Conservation (phyloP, 2,797 vertebrate genomes). For the Lacerta viridis region DNA sequence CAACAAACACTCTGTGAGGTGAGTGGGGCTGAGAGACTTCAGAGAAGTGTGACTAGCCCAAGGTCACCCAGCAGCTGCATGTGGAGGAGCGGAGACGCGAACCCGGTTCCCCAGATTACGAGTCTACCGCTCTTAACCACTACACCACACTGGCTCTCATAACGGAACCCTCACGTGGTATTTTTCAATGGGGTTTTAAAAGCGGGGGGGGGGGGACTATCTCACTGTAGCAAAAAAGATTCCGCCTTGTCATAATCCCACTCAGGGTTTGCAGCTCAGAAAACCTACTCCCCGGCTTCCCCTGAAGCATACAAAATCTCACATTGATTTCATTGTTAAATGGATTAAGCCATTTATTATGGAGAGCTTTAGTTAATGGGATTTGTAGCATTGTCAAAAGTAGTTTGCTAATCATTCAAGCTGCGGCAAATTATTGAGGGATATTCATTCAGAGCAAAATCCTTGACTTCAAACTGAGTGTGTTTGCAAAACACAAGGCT, state of each 20-base stretch:
- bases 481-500: conserved; percentile 40
- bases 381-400: conserved; percentile 14
- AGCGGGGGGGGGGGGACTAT: too few species aligned
- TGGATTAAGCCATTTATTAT: conserved; percentile 40
- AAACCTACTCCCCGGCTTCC: background rate
- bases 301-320: conserved; percentile 3
- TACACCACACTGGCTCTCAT: too few species aligned
- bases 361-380: conserved; percentile 43
- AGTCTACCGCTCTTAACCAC: too few species aligned
- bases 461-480: conserved; percentile 25
- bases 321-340: conserved; percentile 35
- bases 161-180: too few species aligned
- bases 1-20: too few species aligned
- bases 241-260: background rate
- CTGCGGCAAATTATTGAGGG: conserved; percentile 36
- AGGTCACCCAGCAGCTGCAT: too few species aligned
- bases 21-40: too few species aligned
- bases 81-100: too few species aligned
- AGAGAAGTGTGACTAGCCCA: too few species aligned
- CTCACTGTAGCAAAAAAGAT: background rate
- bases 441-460: conserved; percentile 37
- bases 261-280: background rate
- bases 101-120: too few species aligned
- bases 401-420: conserved; percentile 34
- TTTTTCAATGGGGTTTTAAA: background rate